Base-by-base conservation (phyloP, 2,888 invertebrate genomes). In the Tiliacea aurago region DNA sequence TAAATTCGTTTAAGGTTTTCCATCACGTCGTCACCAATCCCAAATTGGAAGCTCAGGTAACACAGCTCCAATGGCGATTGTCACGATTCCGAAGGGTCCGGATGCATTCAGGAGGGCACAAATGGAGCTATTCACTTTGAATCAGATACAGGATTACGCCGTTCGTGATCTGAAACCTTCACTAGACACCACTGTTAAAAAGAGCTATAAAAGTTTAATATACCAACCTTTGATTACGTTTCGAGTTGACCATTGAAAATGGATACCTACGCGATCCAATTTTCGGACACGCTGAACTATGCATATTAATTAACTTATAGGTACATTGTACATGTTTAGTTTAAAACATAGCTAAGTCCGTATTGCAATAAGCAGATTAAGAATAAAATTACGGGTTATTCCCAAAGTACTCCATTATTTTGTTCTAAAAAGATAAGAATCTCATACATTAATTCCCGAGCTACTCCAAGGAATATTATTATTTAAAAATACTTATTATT, bases 61-160 rank as follows among this genome's bases (percentile, higher is more conserved):
- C 78, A 80, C 76, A 73, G 79, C 82, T 79, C 80, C 81, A 78
- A 84, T 79, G 85, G 73, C 87, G 89, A 88, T 88, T 85, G 90
- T 90, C 91, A 90, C 90, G 90, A 86, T 83, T 87, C 73, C 86
- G 84, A 88, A 92, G 91, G 94, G 92, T 91, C 92, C 93, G 93
- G 93, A 93, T 93, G 93, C 94, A 93, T 93, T 93, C 92, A 93
- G 84, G 87, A 88, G 86, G 89, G 92, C 91, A 91, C 91, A 91
- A 92, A 91, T 90, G 89, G 88, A 88, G 84, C 91, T 89, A 93
- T 93, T 93, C 92, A 93, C 92, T 92, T 91, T 92, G 93, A 94
- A 92, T 93, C 93, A 90, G 90, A 88, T 91, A 88, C 89, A 88
- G 91, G 89, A 91, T 90, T 90, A 90, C 88, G 80, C 77, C 82